phyloP scores from a whole-genome alignment of 2,797 vertebrate genomes.

The Poecilia gillii region DNA sequence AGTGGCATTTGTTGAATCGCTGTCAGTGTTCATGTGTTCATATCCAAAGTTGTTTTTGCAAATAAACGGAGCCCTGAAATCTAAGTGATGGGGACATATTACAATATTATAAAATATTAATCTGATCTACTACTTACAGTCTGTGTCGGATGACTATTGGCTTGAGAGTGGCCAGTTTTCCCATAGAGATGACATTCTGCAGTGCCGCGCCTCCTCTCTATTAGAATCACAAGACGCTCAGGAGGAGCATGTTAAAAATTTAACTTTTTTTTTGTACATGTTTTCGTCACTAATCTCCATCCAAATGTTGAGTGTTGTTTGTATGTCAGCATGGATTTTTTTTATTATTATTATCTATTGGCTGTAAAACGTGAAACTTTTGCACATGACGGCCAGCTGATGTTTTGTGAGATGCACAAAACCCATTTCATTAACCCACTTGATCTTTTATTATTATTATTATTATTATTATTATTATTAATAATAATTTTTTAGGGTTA shows the following conservation, averaged over 20 bases:
- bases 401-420: neutral
- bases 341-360: neutral
- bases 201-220: slow-evolving; percentile 2
- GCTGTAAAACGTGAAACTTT: neutral
- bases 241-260: slow-evolving; percentile 14
- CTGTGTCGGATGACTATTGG: neutral
- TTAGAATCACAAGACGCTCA: slow-evolving; percentile 37
- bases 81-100: neutral
- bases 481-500: no score
- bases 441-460: no score
- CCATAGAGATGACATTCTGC: neutral
- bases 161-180: slow-evolving; percentile 12
- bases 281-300: neutral
- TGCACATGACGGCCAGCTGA: neutral
- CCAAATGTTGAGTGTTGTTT: neutral
- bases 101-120: neutral
- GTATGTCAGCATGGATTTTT: neutral
- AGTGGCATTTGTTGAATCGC: neutral
- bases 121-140: slow-evolving; percentile 4
- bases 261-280: neutral
- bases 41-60: neutral
- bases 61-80: neutral
- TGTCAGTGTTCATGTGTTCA: neutral
- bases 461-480: no score
- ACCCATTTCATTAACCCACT: no score